phyloP scores from a whole-genome alignment of 2,797 vertebrate species.

The Iguana delicatissima region DNA sequence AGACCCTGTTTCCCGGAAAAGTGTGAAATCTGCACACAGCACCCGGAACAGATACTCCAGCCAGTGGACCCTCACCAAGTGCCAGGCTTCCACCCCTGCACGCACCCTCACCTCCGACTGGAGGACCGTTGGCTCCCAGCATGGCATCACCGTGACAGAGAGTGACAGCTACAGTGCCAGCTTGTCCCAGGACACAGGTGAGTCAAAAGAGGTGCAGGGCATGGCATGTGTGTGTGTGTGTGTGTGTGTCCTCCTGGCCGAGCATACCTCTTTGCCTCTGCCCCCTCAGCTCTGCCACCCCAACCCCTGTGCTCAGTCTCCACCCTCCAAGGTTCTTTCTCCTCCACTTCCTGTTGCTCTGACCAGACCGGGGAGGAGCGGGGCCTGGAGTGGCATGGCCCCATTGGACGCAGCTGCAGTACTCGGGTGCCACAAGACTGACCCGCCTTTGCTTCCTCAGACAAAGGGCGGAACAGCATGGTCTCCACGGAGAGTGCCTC shows the following conservation, averaged over 20 bases:
- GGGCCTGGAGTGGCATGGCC: no score
- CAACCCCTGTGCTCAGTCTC: not conserved
- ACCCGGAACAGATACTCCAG: constrained; percentile 97
- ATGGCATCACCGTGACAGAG: constrained; percentile 97
- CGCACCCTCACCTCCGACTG: constrained; percentile 97
- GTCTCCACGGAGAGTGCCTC: constrained; percentile 95
- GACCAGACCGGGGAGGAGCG: no score
- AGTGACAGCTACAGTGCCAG: constrained; percentile 99
- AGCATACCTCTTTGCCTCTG: not conserved
- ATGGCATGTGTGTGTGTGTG: no score
- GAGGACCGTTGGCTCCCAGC: constrained; percentile 96
- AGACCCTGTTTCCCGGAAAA: constrained; percentile 98
- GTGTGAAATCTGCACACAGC: constrained; percentile 95
- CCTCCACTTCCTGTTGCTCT: not conserved
- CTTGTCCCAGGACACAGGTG: constrained; percentile 98
- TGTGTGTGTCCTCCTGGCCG: not conserved
- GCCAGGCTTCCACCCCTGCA: constrained; percentile 95
- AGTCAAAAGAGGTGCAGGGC: fast-evolving
- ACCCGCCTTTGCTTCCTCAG: constrained; percentile 71
- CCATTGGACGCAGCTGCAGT: no score
- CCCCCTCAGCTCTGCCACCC: not conserved
- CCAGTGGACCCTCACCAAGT: constrained; percentile 99
- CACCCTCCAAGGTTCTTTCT: no score
- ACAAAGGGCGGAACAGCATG: constrained; percentile 99
- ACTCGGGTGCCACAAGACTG: no score